A percentile compares a stretch with the other conserved stretches of the same genome.
Evolutionary conservation across 2,888 invertebrate species (phyloP).

Genomic region (Agriopis leucophaearia): DNA sequence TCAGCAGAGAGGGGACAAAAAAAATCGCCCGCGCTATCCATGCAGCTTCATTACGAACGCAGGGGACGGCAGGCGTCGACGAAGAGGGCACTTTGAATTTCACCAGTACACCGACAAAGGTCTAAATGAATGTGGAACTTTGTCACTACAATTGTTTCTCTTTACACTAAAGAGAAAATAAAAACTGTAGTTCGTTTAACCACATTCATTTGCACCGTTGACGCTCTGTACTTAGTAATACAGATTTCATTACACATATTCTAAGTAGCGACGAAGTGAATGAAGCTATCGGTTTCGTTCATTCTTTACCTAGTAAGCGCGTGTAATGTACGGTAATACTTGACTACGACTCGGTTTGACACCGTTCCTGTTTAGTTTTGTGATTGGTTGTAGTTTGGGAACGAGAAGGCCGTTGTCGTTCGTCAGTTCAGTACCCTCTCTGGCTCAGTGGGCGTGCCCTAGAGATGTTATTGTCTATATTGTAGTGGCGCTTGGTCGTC

Average conservation of each 20-base stretch:
- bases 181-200: neutral
- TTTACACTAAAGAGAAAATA: neutral
- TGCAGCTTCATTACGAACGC: neutral
- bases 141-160: neutral
- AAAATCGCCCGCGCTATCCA: neutral
- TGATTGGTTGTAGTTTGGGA: constrained; percentile 1
- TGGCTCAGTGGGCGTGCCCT: constrained; percentile 8
- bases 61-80: neutral
- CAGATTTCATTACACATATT: constrained; percentile 5
- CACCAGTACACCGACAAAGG: neutral
- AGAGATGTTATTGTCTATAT: constrained; percentile 33
- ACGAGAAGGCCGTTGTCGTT: constrained; percentile 5
- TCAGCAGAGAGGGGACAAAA: neutral
- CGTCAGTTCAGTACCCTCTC: constrained; percentile 2
- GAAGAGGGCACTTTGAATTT: constrained; percentile 4
- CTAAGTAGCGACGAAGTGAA: constrained; percentile 1
- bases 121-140: neutral
- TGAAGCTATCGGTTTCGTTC: neutral
- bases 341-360: constrained; percentile 1
- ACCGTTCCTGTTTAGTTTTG: neutral
- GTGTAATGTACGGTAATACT: constrained; percentile 5
- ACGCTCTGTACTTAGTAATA: constrained; percentile 1
- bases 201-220: neutral
- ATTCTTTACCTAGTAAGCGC: constrained; percentile 43
- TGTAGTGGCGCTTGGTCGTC: constrained; percentile 33